Percentiles rank a stretch among this genome's conserved stretches.
Conservation (phyloP, 92 coral and sea anemone species). For the Plumapathes pennacea region DNA sequence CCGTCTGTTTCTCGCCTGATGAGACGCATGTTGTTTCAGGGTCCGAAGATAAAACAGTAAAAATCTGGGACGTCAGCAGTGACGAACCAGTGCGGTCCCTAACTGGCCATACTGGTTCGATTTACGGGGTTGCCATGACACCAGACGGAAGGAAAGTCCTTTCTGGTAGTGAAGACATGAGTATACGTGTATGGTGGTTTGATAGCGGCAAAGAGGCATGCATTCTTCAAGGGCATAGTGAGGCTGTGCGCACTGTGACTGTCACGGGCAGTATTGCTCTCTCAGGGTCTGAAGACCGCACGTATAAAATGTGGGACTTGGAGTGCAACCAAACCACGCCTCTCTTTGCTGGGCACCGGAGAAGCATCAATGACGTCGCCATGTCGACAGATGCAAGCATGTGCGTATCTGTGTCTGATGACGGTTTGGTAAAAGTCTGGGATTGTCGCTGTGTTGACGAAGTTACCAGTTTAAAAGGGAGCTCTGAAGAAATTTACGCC, state of each 20-base stretch:
- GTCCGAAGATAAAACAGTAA: conserved; percentile 44
- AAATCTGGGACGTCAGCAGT: conserved; percentile 50
- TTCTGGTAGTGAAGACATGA: conserved; percentile 47
- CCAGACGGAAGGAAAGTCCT: conserved; percentile 30
- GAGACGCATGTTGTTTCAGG: conserved; percentile 37
- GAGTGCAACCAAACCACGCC: conserved; percentile 11
- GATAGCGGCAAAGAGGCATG: conserved; percentile 31
- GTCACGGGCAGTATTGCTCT: conserved; percentile 18
- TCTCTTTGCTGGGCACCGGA: conserved; percentile 29
- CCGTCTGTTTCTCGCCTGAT: conserved; percentile 27
- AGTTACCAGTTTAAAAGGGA: conserved; percentile 24
- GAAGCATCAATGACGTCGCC: conserved; percentile 32
- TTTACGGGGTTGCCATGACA: conserved; percentile 50
- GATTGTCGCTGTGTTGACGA: conserved; percentile 17
- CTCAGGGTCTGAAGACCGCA: conserved; percentile 56
- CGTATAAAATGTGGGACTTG: conserved; percentile 50
- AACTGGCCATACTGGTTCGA: conserved; percentile 51
- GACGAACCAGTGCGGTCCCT: conserved; percentile 31
- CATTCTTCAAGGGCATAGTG: conserved; percentile 52
- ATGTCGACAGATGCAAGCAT: conserved; percentile 14
- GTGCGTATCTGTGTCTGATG: conserved; percentile 44
- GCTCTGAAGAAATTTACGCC: conserved; percentile 26
- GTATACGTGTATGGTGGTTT: conserved; percentile 46
- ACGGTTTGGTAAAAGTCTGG: conserved; percentile 52
- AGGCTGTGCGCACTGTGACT: conserved; percentile 38